Conservation (phyloP, 2,888 invertebrate genomes). For the Coremacera marginata region DNA sequence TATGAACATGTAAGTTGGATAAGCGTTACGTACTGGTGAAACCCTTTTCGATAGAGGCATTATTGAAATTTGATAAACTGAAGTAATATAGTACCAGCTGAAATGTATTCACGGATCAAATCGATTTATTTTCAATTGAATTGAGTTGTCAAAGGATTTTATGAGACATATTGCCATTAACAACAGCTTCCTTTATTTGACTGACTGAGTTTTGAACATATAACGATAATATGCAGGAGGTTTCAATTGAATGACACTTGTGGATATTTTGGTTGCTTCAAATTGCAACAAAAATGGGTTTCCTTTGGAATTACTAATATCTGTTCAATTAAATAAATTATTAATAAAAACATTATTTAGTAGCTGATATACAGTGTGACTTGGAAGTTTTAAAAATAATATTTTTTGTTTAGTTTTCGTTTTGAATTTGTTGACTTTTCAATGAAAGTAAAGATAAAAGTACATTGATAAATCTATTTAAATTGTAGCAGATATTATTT, state of each 20-base stretch:
- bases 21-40: background rate
- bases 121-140: background rate
- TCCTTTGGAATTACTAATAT: too few species aligned
- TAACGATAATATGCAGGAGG: background rate
- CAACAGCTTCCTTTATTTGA: background rate
- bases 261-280: background rate
- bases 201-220: background rate
- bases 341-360: too few species aligned
- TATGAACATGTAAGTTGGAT: background rate
- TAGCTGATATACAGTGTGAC: too few species aligned
- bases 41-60: background rate
- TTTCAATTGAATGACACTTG: background rate
- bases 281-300: too few species aligned
- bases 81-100: background rate
- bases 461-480: too few species aligned
- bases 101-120: background rate
- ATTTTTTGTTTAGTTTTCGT: too few species aligned
- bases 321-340: too few species aligned
- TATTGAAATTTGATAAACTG: conserved; percentile 33
- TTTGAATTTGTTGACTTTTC: too few species aligned
- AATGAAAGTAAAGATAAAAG: too few species aligned
- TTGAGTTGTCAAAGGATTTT: background rate
- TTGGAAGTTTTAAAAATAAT: too few species aligned
- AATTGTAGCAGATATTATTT: too few species aligned
- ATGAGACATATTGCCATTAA: background rate